Evolutionary conservation across 2,888 invertebrate genomes (phyloP), one percentile per base, ranked within the genome.

Genomic region (Spodoptera littoralis): DNA sequence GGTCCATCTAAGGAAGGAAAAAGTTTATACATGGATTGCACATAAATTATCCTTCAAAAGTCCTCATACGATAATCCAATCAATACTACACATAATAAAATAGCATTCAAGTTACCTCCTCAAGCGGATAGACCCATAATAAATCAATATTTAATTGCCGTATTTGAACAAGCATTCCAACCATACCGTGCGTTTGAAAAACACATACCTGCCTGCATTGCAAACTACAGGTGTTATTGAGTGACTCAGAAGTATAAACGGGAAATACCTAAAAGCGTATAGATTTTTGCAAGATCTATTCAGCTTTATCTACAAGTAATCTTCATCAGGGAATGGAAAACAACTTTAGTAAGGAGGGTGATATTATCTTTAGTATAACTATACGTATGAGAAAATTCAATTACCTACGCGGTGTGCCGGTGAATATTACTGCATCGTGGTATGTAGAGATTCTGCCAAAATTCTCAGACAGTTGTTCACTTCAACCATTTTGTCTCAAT

Each of bases 11-110:
- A 59, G 12, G 5, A 8, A 27, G 11, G 22, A 11, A 46, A 46
- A 46, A 36, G 9, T 4, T n/a, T 8, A 11, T 18, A 42, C 8
- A 24, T 48, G 1, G 3, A 12, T 18, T 36, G 42, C 11, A 54
- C n/a, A 50, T 53, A 56, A 47, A 56, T 46, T 42, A 66, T 49
- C 42, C 54, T 4, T 12, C 52, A 41, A 52, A 13, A 41, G 18
- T 3, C 45, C 45, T 27, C 27, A 27, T 5, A 45, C 65, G 57
- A 60, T 64, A 71, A 76, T 71, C 3, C 36, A 71, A 75, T 75
- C 63, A 22, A 75, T 75, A 78, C 11, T 75, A 78, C 11, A 12
- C 77, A 60, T 65, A 71, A 54, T 61, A 53, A 18, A 46, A 71
- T 46, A 3, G 36, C 13, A 8, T 41, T 27, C 18, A 18, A 51